Evolutionary conservation across 2,888 invertebrate species (phyloP), one percentile per base, ranked within the genome.

Genomic region (Terebella lapidaria): DNA sequence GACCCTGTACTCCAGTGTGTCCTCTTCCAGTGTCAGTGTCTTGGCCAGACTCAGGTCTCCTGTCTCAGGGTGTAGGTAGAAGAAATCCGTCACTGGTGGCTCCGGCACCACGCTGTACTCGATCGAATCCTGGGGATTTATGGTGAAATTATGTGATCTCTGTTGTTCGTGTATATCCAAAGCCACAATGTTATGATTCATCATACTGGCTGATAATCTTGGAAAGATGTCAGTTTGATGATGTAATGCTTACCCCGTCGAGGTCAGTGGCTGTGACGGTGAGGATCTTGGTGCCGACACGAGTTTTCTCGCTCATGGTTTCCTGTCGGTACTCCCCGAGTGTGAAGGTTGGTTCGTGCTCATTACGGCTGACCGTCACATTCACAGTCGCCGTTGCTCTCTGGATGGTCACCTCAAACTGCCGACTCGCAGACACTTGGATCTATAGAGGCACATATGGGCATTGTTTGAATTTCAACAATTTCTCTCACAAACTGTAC

Each of bases 1-100:
- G 55, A 63, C 56, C 65, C 55, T 58, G 57, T 66, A 66, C 51
- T 65, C 58, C 5, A 60, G 51, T 49, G 28, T 56, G 3, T 58
- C 46, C 35, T 65, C 63, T 26, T 61, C 52, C 18, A 22, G 52
- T 22, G 27, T 56, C 2, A 66, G 57, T 15, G 56, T 52, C 57
- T 66, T 67, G 35, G 67, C 64, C n/a, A 77, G 67, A 20, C 70
- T 71, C n/a, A 77, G 62, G 3, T 66, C 67, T 22, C 76, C 76
- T 18, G 71, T 71, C 45, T 59, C 59, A 15, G 76, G 74, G 58
- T 76, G 71, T 52, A 77, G 61, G 56, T 70, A 69, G 62, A 72
- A 73, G 63, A 65, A 75, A n/a, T 67, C 59, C 25, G 65, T 62
- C 0, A 64, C 65, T 5, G 62, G 59, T 2, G 49, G 57, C 22